Evolutionary conservation across 2,888 invertebrate genomes (phyloP), one percentile per base, ranked within the genome.

Genomic region (Drosophila paranaensis): DNA sequence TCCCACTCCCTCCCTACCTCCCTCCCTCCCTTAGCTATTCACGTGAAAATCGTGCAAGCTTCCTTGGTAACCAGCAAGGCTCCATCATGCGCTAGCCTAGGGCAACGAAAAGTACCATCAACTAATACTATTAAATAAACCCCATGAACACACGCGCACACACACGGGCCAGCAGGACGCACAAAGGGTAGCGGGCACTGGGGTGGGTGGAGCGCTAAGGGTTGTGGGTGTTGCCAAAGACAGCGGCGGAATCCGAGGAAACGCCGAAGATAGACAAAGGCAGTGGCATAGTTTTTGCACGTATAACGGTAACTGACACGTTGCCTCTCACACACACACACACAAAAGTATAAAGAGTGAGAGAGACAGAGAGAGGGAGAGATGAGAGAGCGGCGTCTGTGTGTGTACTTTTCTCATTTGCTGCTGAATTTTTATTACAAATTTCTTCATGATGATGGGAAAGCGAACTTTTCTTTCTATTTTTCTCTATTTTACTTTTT

Each of bases 371-470:
- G 16, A 13, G n/a, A 3, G 42, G 11, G 20, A 2, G 1, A 30
- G 9, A 33, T 33, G 30, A 8, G 8, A 33, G 8, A 33, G 39
- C 13, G 16, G 46, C 13, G 60, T 60, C 55, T 61, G 70, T 53
- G 58, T 63, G 75, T 81, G 75, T 76, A 68, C 77, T 74, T 83
- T 90, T 82, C 79, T 82, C 80, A 88, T 90, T 89, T 89, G 86
- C 88, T 84, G 77, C 74, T 89, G 89, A 87, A 89, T 90, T 90
- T 90, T 89, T 88, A 84, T 86, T 86, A 83, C 81, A 89, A 86
- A 90, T 86, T 90, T 85, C 82, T 82, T 81, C 78, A 74, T 78
- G 88, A 79, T 81, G 82, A 74, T 79, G 73, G 71, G 54, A 66
- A 77, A 77, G 62, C 70, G 57, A 76, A 69, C 56, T 48, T 27